phyloP scores from a whole-genome alignment of 2,113 vertebrate genomes.

The Corapipo altera region DNA sequence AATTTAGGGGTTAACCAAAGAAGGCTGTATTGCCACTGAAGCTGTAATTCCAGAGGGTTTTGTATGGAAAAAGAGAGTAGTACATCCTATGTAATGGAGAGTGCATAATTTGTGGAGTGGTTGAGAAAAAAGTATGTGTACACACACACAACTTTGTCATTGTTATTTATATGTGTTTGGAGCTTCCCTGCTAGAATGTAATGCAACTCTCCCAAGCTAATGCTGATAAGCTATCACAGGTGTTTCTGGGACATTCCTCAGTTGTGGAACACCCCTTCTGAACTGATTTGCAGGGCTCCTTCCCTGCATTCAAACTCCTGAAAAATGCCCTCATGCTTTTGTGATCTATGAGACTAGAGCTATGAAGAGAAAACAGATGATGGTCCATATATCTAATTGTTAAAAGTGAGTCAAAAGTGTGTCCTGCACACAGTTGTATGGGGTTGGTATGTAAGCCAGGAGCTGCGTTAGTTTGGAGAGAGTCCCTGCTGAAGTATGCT shows the following conservation, averaged over 20 bases:
- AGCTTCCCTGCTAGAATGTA: background rate
- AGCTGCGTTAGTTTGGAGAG: background rate
- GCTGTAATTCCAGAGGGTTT: background rate
- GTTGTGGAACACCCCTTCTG: background rate
- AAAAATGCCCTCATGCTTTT: background rate
- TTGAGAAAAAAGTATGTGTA: background rate
- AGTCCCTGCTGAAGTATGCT: background rate
- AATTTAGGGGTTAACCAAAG: background rate
- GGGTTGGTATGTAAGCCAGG: background rate
- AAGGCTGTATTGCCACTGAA: background rate
- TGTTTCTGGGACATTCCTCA: background rate
- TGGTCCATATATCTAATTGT: background rate
- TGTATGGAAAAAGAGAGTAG: background rate
- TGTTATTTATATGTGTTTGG: background rate
- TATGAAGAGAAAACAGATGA: background rate
- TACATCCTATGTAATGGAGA: background rate
- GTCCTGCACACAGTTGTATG: background rate
- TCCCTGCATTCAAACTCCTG: background rate
- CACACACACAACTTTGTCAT: background rate
- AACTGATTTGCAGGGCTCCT: background rate
- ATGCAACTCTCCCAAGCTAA: background rate
- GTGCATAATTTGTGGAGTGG: background rate
- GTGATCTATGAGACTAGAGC: background rate
- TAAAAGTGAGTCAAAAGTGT: background rate
- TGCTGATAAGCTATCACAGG: slow-evolving; percentile 2